Conservation (phyloP, 1,140 invertebrate species). For the Drosophila truncata region DNA sequence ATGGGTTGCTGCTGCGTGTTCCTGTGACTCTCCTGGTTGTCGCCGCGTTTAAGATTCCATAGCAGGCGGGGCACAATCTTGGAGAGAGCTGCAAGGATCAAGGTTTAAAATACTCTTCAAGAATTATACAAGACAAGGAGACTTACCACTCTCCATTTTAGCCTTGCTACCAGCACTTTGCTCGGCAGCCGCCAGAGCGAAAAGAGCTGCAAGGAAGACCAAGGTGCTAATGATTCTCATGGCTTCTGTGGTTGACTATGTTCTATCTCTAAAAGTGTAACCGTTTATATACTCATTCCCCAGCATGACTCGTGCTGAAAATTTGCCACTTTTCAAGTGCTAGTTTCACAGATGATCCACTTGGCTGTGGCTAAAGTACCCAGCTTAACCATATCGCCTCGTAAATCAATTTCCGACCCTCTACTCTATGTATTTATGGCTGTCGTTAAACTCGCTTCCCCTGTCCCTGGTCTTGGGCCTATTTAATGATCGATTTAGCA, state of each 20-base stretch:
- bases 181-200: constrained; percentile 15
- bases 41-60: constrained; percentile 35
- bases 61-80: constrained; percentile 52
- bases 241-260: constrained; percentile 52
- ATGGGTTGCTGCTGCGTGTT: constrained; percentile 35
- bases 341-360: constrained; percentile 43
- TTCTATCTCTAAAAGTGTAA: background rate
- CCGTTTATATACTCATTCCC: constrained; percentile 51
- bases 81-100: constrained; percentile 3
- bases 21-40: constrained; percentile 21
- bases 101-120: fast-evolving
- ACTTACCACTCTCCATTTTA: constrained; percentile 23
- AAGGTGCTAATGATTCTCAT: constrained; percentile 37
- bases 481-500: constrained; percentile 72
- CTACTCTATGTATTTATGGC: constrained; percentile 51
- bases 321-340: constrained; percentile 31
- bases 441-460: constrained; percentile 59
- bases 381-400: constrained; percentile 52
- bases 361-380: constrained; percentile 10
- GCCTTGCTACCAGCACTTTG: background rate
- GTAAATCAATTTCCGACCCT: constrained; percentile 62
- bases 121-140: fast-evolving
- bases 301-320: constrained; percentile 15
- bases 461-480: constrained; percentile 16
- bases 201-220: constrained; percentile 14